These are phyloP conservation scores for Holocentrus rufus DNA, from an alignment of 2,797 vertebrate genomes.

Conservation along the genomic window DNA sequence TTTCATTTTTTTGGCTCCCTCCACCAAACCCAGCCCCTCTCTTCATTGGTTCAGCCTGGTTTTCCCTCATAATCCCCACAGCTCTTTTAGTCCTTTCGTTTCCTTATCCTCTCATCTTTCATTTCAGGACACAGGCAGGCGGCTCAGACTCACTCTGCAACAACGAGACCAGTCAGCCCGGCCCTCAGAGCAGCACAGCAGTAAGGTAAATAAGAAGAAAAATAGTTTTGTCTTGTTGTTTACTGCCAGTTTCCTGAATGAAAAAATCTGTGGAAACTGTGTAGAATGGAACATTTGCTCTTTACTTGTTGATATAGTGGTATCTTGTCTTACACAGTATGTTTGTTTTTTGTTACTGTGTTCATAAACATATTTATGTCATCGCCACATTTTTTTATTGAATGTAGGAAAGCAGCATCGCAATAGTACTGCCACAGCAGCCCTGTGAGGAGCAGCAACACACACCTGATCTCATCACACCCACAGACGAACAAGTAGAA, in stretches of 20 bases:
- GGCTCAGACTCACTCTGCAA: conserved; percentile 76
- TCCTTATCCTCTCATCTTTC: conserved; percentile 47
- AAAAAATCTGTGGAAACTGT: not conserved
- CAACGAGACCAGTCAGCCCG: conserved; percentile 68
- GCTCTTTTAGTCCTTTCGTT: conserved; percentile 23
- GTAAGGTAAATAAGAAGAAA: conserved; percentile 71
- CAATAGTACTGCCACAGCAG: conserved; percentile 79
- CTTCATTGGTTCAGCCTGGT: conserved; percentile 17
- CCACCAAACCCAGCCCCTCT: conserved; percentile 1
- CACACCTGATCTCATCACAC: conserved; percentile 76
- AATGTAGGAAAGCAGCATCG: conserved; percentile 80
- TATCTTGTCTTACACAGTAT: not conserved
- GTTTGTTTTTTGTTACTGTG: not conserved
- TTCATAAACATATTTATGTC: not conserved
- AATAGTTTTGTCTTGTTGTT: not conserved
- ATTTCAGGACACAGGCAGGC: conserved; percentile 76
- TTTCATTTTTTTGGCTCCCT: conserved; percentile 42
- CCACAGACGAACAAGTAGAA: conserved; percentile 83
- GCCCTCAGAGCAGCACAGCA: conserved; percentile 60
- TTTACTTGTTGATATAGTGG: not conserved
- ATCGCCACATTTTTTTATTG: not conserved
- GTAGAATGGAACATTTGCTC: not conserved
- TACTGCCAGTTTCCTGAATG: not conserved
- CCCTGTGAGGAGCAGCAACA: conserved; percentile 62
- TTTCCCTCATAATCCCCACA: conserved; percentile 17